Conservation (phyloP, 2,113 vertebrate species). For the Pluvianellus socialis region DNA sequence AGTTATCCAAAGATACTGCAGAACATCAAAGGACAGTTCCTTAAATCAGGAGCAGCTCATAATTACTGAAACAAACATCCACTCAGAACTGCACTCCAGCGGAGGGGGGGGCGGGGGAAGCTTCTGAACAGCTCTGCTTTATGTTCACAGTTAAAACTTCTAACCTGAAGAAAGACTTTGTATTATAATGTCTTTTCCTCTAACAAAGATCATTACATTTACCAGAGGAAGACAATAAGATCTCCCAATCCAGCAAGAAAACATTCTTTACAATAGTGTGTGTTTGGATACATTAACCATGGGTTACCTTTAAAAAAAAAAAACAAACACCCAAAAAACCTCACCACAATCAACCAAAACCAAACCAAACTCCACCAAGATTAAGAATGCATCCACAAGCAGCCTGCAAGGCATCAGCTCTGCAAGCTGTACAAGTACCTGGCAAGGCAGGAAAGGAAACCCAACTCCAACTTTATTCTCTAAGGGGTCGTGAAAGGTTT, state of each 20-base stretch:
- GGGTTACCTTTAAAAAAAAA: not conserved
- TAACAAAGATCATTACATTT: not conserved
- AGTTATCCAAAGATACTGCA: constrained; percentile 27
- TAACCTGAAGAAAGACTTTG: not conserved
- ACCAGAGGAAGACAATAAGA: not conserved
- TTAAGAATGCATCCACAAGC: not conserved
- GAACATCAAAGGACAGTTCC: constrained; percentile 54
- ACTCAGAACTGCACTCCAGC: not conserved
- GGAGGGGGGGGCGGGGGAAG: not conserved
- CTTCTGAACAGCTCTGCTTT: constrained; percentile 25
- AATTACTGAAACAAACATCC: constrained; percentile 47
- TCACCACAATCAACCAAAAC: not conserved
- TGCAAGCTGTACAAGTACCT: not conserved
- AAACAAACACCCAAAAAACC: no score
- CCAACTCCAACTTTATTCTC: not conserved
- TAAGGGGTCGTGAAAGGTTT: not conserved
- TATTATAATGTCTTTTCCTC: not conserved
- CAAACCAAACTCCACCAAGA: not conserved
- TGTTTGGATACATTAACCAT: not conserved
- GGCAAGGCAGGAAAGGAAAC: not conserved
- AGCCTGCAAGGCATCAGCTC: not conserved
- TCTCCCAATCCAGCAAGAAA: not conserved
- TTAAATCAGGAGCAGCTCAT: constrained; percentile 37
- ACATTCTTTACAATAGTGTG: not conserved
- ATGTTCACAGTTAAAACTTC: not conserved